Conservation (phyloP, 2,797 vertebrate genomes). For the Melanogrammus aeglefinus region DNA sequence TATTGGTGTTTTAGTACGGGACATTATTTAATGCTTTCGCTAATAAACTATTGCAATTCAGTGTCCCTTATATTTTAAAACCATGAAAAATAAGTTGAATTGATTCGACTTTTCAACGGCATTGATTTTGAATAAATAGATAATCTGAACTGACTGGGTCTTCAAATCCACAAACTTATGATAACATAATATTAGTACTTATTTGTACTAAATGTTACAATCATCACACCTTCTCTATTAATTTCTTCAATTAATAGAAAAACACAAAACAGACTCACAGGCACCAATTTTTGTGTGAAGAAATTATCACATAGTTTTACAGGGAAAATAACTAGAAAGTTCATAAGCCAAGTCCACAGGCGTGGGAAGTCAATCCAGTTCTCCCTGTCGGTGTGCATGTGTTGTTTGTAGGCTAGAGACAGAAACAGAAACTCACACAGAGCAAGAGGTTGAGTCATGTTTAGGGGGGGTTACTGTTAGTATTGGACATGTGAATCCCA, state of each 20-base stretch:
- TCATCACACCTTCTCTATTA: neutral
- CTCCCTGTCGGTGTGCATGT: conserved; percentile 22
- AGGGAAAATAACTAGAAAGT: neutral
- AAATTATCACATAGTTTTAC: neutral
- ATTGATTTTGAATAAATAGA: too few relatives aligned
- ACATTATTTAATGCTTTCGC: conserved; percentile 33
- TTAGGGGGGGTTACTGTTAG: conserved; percentile 6
- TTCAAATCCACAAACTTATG: neutral
- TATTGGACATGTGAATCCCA: conserved; percentile 35
- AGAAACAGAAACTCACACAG: conserved; percentile 18
- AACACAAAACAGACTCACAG: neutral
- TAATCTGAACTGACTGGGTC: neutral
- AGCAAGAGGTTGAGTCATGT: conserved; percentile 57
- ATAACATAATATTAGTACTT: neutral
- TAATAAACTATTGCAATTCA: conserved; percentile 7
- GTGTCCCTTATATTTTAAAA: too few relatives aligned
- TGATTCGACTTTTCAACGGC: too few relatives aligned
- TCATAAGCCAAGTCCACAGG: conserved; percentile 13
- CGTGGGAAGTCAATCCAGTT: conserved; percentile 45
- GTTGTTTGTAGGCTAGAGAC: conserved; percentile 6
- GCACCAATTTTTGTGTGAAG: neutral
- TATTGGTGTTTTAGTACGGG: conserved; percentile 5
- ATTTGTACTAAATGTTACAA: neutral
- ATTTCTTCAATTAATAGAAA: neutral
- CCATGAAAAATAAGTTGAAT: too few relatives aligned